phyloP scores from a whole-genome alignment of 2,888 invertebrate genomes.

The Zootermopsis nevadensis region DNA sequence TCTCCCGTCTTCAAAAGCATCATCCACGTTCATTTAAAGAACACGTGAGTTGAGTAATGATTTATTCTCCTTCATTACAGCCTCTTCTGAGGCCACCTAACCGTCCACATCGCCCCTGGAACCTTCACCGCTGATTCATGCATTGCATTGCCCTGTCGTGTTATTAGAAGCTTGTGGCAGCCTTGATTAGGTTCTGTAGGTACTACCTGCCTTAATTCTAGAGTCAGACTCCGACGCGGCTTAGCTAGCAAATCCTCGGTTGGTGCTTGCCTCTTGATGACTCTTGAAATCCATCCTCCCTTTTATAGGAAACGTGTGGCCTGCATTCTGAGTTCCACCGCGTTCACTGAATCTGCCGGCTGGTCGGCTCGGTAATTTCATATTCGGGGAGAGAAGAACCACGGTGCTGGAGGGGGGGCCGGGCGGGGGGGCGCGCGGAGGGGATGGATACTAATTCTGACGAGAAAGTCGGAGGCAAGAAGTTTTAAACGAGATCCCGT shows the following conservation, averaged over 20 bases:
- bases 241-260: background rate
- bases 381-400: background rate
- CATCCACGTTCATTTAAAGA: background rate
- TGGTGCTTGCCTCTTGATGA: background rate
- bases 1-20: constrained; percentile 1
- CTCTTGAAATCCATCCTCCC: background rate
- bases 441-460: no score
- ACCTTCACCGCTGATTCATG: constrained; percentile 2
- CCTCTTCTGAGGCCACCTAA: background rate
- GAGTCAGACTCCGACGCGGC: background rate
- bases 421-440: no score
- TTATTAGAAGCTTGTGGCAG: constrained; percentile 31
- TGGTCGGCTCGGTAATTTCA: background rate
- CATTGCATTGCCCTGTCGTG: constrained; percentile 1
- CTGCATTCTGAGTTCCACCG: background rate
- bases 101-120: background rate
- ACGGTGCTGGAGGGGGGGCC: background rate
- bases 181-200: constrained; percentile 11
- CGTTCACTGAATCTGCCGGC: background rate
- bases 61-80: background rate
- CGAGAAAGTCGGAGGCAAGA: background rate
- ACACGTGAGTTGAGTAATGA: background rate
- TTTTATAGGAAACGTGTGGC: constrained; percentile 14
- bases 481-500: background rate
- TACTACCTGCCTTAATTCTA: background rate